Conservation (phyloP, 2,113 vertebrate genomes). For the Talpa occidentalis region DNA sequence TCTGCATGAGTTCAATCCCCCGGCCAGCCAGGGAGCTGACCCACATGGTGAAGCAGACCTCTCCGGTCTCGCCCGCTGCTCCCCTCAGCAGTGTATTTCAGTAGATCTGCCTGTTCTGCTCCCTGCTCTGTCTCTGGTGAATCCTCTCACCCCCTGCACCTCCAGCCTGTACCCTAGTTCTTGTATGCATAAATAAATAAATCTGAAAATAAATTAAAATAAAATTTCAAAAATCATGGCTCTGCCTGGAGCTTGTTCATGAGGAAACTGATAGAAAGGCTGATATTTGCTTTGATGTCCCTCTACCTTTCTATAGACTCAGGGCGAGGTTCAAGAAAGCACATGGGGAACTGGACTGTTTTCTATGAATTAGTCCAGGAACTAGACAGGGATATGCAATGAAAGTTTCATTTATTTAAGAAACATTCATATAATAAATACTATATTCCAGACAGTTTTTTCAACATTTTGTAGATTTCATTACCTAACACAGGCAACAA, state of each 20-base stretch:
- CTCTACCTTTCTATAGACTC: not conserved
- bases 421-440: not conserved
- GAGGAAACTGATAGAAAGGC: not conserved
- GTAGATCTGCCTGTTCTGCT: too few species aligned
- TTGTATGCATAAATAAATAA: too few species aligned
- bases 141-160: too few species aligned
- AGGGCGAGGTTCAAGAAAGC: not conserved
- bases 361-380: not conserved
- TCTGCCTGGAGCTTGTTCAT: not conserved
- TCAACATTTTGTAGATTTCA: slow-evolving; percentile 16
- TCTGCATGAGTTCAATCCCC: too few species aligned
- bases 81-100: too few species aligned
- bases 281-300: not conserved
- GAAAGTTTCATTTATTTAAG: not conserved
- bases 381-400: not conserved
- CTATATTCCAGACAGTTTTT: not conserved
- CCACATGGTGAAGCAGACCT: too few species aligned
- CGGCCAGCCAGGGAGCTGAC: too few species aligned
- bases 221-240: too few species aligned
- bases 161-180: too few species aligned
- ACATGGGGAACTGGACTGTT: not conserved
- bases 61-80: too few species aligned
- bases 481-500: not conserved
- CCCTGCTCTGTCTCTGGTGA: too few species aligned
- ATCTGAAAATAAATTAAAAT: too few species aligned